Conservation (phyloP, 1,140 invertebrate genomes). For the Nomia melanderi region DNA sequence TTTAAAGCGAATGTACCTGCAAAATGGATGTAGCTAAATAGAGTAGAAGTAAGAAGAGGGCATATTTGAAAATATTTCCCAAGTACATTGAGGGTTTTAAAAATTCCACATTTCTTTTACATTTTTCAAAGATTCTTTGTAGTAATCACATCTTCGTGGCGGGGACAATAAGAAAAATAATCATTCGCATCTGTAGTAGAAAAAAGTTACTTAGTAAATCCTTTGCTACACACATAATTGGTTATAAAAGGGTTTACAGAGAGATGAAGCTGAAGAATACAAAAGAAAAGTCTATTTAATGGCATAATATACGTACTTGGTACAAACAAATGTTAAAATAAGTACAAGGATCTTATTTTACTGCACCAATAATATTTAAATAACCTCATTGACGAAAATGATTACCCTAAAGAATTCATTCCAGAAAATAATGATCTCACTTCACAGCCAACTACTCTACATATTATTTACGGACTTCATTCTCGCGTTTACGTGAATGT, state of each 20-base stretch:
- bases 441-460: background rate
- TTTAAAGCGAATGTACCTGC: conserved; percentile 21
- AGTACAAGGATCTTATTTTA: background rate
- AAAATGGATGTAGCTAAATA: background rate
- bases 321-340: background rate
- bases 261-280: background rate
- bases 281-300: too few relatives aligned
- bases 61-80: conserved; percentile 1
- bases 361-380: background rate
- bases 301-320: background rate
- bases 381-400: background rate
- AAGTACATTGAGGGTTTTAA: conserved; percentile 3
- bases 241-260: background rate
- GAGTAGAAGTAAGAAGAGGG: background rate
- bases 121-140: background rate
- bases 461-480: background rate
- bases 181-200: too few relatives aligned
- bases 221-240: background rate
- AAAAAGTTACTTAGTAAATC: background rate
- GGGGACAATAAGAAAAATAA: background rate
- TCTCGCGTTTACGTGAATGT: background rate
- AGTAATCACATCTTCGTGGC: background rate
- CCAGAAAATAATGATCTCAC: background rate
- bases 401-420: background rate
- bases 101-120: background rate